phyloP scores from a whole-genome alignment of 2,888 invertebrate species.

The Osmoderma eremita region DNA sequence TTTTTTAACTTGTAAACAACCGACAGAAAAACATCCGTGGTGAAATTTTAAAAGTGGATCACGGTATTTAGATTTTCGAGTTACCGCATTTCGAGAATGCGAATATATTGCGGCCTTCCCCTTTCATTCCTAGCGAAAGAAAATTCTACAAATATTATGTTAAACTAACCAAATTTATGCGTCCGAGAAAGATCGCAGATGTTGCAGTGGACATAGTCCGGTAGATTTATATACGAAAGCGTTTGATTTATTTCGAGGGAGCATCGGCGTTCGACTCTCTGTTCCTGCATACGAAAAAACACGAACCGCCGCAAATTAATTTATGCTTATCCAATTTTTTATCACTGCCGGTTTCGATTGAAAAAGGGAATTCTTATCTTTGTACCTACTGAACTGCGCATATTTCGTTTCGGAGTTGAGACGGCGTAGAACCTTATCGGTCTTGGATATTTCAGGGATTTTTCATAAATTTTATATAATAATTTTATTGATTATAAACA shows the following conservation, averaged over 20 bases:
- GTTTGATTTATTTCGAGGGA: constrained; percentile 32
- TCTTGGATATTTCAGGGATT: too few species aligned
- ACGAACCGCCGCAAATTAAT: constrained; percentile 28
- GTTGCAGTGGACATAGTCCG: constrained; percentile 33
- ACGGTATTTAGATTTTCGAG: constrained; percentile 2
- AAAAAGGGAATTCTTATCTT: constrained; percentile 3
- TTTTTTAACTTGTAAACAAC: constrained; percentile 14
- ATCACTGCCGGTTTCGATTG: constrained; percentile 6
- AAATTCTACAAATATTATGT: constrained; percentile 53
- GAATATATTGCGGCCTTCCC: background rate
- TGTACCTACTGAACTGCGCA: too few species aligned
- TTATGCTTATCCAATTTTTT: constrained; percentile 20
- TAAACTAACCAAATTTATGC: constrained; percentile 54
- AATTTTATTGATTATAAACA: too few species aligned
- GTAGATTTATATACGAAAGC: constrained; percentile 36
- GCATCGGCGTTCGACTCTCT: constrained; percentile 7
- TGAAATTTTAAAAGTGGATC: constrained; percentile 13
- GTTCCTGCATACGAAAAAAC: constrained; percentile 15
- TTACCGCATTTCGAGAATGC: constrained; percentile 32
- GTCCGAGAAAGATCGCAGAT: constrained; percentile 42
- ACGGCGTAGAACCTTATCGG: too few species aligned
- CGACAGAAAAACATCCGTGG: background rate
- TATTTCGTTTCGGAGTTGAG: too few species aligned
- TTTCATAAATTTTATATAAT: too few species aligned
- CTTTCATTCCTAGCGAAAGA: constrained; percentile 19